These are phyloP conservation scores for Pan paniscus DNA, from an alignment of 2,113 vertebrate species.

Conservation along the genomic window DNA sequence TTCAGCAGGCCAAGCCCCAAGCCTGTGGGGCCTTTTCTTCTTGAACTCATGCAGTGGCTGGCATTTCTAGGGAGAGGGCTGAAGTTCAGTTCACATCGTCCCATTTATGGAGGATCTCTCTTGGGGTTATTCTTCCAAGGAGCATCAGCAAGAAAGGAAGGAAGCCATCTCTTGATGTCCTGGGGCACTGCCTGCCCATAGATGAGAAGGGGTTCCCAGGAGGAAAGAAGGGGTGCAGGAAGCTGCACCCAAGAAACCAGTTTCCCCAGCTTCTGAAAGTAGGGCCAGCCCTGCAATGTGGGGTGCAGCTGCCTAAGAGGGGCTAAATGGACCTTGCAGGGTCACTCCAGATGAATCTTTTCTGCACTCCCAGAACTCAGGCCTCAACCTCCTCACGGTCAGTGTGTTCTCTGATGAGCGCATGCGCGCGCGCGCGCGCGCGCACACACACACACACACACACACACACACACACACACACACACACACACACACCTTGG, in stretches of 20 bases:
- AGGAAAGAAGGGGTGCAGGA: background rate
- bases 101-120: conserved; percentile 16
- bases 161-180: background rate
- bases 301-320: background rate
- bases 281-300: fast-evolving
- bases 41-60: fast-evolving
- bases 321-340: fast-evolving
- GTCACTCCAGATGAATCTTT: background rate
- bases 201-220: background rate
- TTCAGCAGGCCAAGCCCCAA: fast-evolving
- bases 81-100: conserved; percentile 4
- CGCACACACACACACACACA: background rate
- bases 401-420: fast-evolving
- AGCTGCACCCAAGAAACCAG: background rate
- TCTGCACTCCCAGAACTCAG: background rate
- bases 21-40: background rate
- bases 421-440: fast-evolving
- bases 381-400: background rate
- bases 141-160: background rate
- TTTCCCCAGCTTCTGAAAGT: background rate
- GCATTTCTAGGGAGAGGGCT: background rate
- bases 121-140: background rate
- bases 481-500: background rate
- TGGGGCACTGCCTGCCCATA: background rate
- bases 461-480: background rate